phyloP scores from a whole-genome alignment of 2,113 vertebrate genomes.

The Calidris pygmaea region DNA sequence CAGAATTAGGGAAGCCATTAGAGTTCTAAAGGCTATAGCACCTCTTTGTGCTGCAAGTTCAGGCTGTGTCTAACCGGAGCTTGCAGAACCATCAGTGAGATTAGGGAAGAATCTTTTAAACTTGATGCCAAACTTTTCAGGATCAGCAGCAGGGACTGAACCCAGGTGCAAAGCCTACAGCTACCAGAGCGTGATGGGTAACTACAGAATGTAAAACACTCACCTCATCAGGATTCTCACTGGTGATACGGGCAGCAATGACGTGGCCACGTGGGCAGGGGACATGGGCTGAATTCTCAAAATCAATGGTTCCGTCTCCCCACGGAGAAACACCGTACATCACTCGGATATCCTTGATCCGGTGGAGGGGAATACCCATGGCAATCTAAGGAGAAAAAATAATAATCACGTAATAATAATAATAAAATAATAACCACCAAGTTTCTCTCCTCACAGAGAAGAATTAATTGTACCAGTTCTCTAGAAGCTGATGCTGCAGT shows the following conservation, averaged over 20 bases:
- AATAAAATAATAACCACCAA: too few species aligned
- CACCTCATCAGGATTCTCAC: conserved; percentile 98
- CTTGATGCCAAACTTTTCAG: neutral
- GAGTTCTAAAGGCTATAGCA: neutral
- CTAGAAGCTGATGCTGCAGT: neutral
- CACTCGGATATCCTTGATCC: conserved; percentile 97
- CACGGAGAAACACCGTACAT: conserved; percentile 93
- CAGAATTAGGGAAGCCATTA: neutral
- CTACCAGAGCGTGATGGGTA: neutral
- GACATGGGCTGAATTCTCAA: conserved; percentile 87
- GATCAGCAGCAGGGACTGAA: neutral
- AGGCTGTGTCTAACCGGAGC: neutral
- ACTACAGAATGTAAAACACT: neutral
- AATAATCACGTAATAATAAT: neutral
- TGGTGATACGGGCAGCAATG: conserved; percentile 97
- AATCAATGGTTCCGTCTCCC: conserved; percentile 92
- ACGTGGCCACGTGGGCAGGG: conserved; percentile 94
- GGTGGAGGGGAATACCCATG: conserved; percentile 95
- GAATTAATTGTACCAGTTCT: neutral
- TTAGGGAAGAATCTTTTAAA: neutral
- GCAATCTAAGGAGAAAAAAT: conserved; percentile 81
- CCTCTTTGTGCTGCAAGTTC: neutral
- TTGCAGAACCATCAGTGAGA: neutral
- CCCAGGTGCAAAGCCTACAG: accelerated
- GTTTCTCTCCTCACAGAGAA: neutral